Conservation (phyloP, 1,140 invertebrate species). For the Zaprionus africanus region DNA sequence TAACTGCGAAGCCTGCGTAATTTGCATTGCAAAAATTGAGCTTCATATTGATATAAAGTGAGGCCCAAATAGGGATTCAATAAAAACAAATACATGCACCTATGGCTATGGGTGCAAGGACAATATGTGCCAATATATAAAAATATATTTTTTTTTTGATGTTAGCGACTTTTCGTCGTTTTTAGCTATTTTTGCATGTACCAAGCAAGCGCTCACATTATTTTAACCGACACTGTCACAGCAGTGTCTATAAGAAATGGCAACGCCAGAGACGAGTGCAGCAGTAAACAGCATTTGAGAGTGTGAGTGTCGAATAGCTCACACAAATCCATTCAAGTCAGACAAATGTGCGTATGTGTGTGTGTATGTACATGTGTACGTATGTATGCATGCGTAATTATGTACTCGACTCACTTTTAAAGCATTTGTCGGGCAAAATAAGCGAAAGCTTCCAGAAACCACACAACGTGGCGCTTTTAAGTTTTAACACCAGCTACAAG, state of each 20-base stretch:
- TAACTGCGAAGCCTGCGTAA: not conserved
- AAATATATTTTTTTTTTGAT: not conserved
- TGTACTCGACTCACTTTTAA: constrained; percentile 3
- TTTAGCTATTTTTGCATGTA: not conserved
- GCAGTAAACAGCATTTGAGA: not conserved
- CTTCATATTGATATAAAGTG: not conserved
- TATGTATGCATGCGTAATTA: not conserved
- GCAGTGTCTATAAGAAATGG: not conserved
- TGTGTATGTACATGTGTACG: not conserved
- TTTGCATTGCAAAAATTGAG: not conserved
- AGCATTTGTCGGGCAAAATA: constrained; percentile 14
- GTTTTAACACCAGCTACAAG: constrained; percentile 58
- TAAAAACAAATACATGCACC: not conserved
- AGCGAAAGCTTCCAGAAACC: constrained; percentile 43
- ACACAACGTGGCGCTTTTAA: constrained; percentile 50
- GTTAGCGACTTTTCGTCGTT: not conserved
- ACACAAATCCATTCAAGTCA: not conserved
- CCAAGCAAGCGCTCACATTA: not conserved
- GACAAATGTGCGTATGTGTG: constrained; percentile 18
- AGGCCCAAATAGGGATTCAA: no score
- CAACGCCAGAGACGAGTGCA: not conserved
- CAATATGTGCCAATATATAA: not conserved
- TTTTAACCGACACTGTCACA: not conserved
- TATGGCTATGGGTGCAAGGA: not conserved
- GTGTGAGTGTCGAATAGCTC: not conserved